A percentile compares a stretch with the other conserved stretches of the same genome.
These are phyloP conservation scores for Tragelaphus scriptus DNA, from an alignment of 2,113 vertebrate genomes.

Conservation along the genomic window DNA sequence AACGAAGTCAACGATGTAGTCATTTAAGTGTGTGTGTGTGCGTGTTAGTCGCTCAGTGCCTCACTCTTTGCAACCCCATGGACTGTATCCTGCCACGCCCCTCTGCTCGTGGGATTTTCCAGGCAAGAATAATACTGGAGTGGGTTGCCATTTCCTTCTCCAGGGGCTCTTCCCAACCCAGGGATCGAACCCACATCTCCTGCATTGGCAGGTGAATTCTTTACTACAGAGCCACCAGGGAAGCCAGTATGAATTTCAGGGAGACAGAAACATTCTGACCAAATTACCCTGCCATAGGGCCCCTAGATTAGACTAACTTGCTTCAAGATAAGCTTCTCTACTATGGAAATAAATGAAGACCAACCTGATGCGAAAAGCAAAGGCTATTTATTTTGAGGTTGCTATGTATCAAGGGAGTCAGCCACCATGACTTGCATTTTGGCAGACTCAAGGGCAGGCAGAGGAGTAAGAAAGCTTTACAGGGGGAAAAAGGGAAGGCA, in stretches of 20 bases:
- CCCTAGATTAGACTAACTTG: background rate
- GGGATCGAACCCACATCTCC: background rate
- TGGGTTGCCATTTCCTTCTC: background rate
- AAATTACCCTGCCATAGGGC: background rate
- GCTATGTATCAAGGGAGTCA: background rate
- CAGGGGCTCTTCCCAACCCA: background rate
- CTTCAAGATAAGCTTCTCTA: background rate
- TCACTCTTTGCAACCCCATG: background rate
- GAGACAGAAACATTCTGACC: background rate
- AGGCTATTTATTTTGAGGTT: background rate
- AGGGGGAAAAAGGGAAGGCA: background rate
- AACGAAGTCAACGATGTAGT: background rate
- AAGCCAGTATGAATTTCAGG: background rate
- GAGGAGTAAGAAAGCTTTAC: background rate
- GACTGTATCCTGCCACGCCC: background rate
- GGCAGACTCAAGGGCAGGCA: background rate
- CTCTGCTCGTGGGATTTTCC: background rate
- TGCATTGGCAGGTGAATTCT: background rate
- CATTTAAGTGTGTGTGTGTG: background rate
- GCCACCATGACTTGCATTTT: background rate
- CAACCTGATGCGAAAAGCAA: background rate
- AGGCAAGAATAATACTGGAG: background rate
- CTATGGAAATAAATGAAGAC: background rate
- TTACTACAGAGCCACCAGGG: background rate
- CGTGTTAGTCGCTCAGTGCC: background rate